Evolutionary conservation across 2,113 vertebrate genomes (phyloP), one percentile per base, ranked within the genome.

Genomic region (Montifringilla adamsi): DNA sequence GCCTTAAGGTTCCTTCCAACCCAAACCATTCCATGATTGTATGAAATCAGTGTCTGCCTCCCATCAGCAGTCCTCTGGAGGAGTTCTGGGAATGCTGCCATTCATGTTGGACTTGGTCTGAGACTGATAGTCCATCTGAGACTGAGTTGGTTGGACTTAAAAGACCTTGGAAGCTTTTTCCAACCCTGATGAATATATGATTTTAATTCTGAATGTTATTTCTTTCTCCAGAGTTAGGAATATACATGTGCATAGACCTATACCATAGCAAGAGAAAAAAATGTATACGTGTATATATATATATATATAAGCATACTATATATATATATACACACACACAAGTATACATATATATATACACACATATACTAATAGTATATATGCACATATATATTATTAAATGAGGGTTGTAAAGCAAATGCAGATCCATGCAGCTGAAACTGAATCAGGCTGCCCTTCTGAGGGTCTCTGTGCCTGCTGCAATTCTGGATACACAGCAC

Each of bases 11-110:
- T 7, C 3, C 11, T 60, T 26, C 24, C 13, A 30, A 21, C 3
- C 10, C 7, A 53, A 53, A 53, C 7, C 9, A 15, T 53, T 75
- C 9, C 6, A 6, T n/a, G 13, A 18, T 20, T 68, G 7, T 26
- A 10, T 30, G 28, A 68, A 73, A 77, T 15, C 10, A 43, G 37
- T 11, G 1, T 14, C 31, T 69, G 2, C 8, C 19, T 81, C 31
- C 24, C 20, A 62, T 3, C 7, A 49, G 15, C 16, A 44, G 33
- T 12, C 76, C 16, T 60, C 24, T 69, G n/a, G 30, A 43, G 7
- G 12, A n/a, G 2, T 28, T 4, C 9, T 41, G 18, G 7, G 3
- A 3, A 4, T 37, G 52, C 10, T 83, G 10, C 9, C 7, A 4
- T 47, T 56, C 21, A 7, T 10, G 1, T 12, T 49, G 17, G 21